These are phyloP conservation scores for Adelognathus sp. DNA, from an alignment of 2,888 invertebrate species.

Conservation along the genomic window DNA sequence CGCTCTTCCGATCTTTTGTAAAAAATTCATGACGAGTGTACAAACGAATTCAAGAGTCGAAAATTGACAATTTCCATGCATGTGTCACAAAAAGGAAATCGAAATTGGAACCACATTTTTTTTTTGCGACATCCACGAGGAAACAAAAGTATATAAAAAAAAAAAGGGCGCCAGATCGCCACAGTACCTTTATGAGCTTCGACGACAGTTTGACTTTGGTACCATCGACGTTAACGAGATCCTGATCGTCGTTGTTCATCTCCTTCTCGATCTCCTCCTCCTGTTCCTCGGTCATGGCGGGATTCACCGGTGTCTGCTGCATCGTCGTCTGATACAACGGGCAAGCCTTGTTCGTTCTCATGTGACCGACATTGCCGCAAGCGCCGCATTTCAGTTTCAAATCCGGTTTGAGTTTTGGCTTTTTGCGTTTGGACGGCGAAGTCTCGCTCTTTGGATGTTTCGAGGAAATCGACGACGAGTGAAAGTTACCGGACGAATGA, in stretches of 20 bases:
- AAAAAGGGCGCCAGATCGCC: too few species aligned
- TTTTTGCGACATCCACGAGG: too few species aligned
- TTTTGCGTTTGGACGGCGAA: constrained; percentile 87
- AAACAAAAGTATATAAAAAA: too few species aligned
- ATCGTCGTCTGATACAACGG: constrained; percentile 92
- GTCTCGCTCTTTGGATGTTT: constrained; percentile 73
- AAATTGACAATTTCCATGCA: too few species aligned
- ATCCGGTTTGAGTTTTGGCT: constrained; percentile 94
- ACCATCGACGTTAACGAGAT: constrained; percentile 96
- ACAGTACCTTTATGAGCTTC: constrained; percentile 90
- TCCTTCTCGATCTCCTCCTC: constrained; percentile 89
- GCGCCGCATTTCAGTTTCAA: constrained; percentile 97
- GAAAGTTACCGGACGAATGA: constrained; percentile 74
- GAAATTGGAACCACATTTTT: too few species aligned
- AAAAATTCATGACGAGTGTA: too few species aligned
- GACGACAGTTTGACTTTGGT: constrained; percentile 96
- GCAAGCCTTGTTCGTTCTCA: constrained; percentile 98
- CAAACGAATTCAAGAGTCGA: too few species aligned
- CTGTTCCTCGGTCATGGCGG: constrained; percentile 90
- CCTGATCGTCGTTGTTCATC: constrained; percentile 90
- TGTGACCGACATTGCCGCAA: constrained; percentile 93
- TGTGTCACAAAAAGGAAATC: too few species aligned
- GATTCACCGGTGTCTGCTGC: constrained; percentile 84
- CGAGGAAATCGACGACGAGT: constrained; percentile 68
- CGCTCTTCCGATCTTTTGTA: too few species aligned